Conservation (phyloP, 2,888 invertebrate species). For the Galeopsomyia nigrocyanea region DNA sequence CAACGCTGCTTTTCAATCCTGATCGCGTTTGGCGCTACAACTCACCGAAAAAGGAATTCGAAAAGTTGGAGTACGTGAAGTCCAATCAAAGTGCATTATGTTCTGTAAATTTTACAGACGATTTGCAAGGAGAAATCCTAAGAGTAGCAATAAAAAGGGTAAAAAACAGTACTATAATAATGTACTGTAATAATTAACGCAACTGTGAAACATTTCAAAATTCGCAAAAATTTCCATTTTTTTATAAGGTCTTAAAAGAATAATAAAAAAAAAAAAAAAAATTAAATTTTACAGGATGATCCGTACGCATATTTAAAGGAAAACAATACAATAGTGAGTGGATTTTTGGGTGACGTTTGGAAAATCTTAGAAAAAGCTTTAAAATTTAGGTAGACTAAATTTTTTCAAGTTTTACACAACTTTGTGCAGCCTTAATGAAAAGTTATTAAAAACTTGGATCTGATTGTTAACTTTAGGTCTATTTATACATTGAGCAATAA, state of each 20-base stretch:
- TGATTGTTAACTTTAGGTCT: slow-evolving; percentile 51
- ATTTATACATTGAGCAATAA: slow-evolving; percentile 50
- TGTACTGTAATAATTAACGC: background rate
- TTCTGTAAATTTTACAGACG: slow-evolving; percentile 52
- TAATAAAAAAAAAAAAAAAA: no score
- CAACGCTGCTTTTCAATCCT: slow-evolving; percentile 31
- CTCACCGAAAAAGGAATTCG: slow-evolving; percentile 46
- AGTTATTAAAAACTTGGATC: background rate
- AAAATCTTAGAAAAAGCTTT: slow-evolving; percentile 61
- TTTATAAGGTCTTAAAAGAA: no score
- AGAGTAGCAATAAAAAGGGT: slow-evolving; percentile 61
- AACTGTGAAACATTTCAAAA: no score
- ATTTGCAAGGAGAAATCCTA: slow-evolving; percentile 59
- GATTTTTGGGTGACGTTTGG: slow-evolving; percentile 69
- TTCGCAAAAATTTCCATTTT: no score
- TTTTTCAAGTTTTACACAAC: background rate
- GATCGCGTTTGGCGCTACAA: slow-evolving; percentile 54
- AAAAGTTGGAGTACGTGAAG: slow-evolving; percentile 43
- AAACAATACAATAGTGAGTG: slow-evolving; percentile 58
- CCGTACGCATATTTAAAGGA: slow-evolving; percentile 63
- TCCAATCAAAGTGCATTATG: slow-evolving; percentile 51
- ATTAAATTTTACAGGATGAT: slow-evolving; percentile 59
- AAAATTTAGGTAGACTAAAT: slow-evolving; percentile 62
- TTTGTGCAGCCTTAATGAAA: background rate
- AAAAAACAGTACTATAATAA: slow-evolving; percentile 28